Percentiles rank a stretch among this genome's conserved stretches.
phyloP scores from a whole-genome alignment of 2,888 invertebrate species.

The Agrochola lota region DNA sequence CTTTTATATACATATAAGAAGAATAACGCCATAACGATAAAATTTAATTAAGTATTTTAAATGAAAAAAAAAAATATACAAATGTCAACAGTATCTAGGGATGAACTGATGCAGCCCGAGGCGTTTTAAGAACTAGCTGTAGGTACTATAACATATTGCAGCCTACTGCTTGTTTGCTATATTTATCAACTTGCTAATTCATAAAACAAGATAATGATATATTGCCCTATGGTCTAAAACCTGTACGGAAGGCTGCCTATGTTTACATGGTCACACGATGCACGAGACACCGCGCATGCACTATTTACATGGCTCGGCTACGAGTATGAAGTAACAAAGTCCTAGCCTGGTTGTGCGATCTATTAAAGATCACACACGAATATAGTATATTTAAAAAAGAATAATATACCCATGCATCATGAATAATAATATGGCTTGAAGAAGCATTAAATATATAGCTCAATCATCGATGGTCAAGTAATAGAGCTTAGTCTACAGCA shows the following conservation, averaged over 20 bases:
- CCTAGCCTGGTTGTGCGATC: background rate
- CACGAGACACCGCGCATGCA: constrained; percentile 15
- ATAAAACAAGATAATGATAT: constrained; percentile 43
- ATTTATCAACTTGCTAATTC: constrained; percentile 21
- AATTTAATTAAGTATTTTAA: background rate
- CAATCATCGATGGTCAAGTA: constrained; percentile 7
- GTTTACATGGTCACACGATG: constrained; percentile 33
- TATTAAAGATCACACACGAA: background rate
- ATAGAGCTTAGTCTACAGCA: constrained; percentile 20
- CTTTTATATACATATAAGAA: too few species aligned
- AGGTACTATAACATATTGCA: background rate
- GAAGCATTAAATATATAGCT: background rate
- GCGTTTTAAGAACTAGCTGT: background rate
- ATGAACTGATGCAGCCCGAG: background rate
- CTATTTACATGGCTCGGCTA: constrained; percentile 29
- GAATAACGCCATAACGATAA: too few species aligned
- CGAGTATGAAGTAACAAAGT: background rate
- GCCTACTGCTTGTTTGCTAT: constrained; percentile 9
- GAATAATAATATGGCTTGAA: background rate
- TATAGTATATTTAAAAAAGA: background rate
- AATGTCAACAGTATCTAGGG: constrained; percentile 12
- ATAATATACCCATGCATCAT: background rate
- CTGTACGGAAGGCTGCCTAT: constrained; percentile 29
- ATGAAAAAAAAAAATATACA: background rate
- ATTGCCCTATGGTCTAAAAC: constrained; percentile 21